These are phyloP conservation scores for Argopecten irradians DNA, from an alignment of 1,140 invertebrate genomes.

Conservation along the genomic window DNA sequence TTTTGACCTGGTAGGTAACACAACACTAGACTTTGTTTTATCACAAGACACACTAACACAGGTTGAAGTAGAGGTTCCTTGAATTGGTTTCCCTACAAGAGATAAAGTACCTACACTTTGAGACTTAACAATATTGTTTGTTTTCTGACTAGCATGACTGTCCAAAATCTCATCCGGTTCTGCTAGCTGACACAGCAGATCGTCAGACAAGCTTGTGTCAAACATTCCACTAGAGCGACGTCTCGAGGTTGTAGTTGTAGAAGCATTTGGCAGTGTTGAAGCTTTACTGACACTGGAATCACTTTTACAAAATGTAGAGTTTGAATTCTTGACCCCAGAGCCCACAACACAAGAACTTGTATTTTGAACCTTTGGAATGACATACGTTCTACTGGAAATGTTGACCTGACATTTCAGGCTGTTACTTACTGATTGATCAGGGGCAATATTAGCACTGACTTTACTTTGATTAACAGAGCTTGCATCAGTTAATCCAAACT, in stretches of 20 bases:
- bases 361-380: background rate
- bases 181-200: slow-evolving; percentile 63
- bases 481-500: background rate
- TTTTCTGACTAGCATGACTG: slow-evolving; percentile 47
- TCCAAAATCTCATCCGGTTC: slow-evolving; percentile 65
- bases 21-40: background rate
- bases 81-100: background rate
- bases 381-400: background rate
- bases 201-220: slow-evolving; percentile 66
- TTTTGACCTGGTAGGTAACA: background rate
- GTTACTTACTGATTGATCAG: background rate
- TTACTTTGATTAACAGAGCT: background rate
- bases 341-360: background rate
- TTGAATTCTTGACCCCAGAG: background rate
- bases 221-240: slow-evolving; percentile 34
- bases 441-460: background rate
- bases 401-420: background rate
- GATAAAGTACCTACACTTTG: slow-evolving; percentile 28
- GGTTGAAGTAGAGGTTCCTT: background rate
- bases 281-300: background rate
- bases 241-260: background rate
- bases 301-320: background rate
- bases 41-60: background rate
- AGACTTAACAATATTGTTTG: background rate
- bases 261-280: background rate